Evolutionary conservation across 2,888 invertebrate species (phyloP).

Genomic region (Lasioglossum malachurum): DNA sequence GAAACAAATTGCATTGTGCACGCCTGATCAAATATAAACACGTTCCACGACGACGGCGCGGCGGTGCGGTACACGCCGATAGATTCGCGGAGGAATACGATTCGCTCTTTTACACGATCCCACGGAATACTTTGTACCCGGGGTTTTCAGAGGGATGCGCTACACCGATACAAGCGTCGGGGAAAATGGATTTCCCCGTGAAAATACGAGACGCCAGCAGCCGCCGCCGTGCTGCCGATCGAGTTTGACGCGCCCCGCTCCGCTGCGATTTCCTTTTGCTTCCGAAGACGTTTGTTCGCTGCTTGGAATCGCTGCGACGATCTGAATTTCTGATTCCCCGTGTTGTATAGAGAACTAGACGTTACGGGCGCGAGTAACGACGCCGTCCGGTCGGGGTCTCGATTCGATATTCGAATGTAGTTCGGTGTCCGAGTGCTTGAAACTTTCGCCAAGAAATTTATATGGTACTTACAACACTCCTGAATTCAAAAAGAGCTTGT

Average conservation of each 20-base stretch:
- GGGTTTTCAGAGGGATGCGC: slow-evolving; percentile 30
- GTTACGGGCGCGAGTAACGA: background rate
- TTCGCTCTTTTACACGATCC: slow-evolving; percentile 12
- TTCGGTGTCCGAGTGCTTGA: background rate
- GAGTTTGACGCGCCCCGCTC: slow-evolving; percentile 11
- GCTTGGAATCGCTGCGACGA: slow-evolving; percentile 18
- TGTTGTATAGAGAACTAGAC: background rate
- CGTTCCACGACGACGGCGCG: background rate
- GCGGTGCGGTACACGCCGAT: background rate
- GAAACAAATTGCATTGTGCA: slow-evolving; percentile 6
- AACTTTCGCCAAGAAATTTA: background rate
- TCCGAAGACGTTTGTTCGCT: slow-evolving; percentile 29
- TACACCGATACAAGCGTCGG: background rate
- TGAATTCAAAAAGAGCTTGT: background rate
- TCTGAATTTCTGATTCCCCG: slow-evolving; percentile 46
- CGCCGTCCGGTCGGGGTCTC: background rate
- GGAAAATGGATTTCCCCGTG: slow-evolving; percentile 42
- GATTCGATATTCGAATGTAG: slow-evolving; percentile 26
- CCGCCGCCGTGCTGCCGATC: slow-evolving; percentile 3
- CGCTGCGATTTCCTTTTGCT: slow-evolving; percentile 40
- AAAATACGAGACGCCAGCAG: slow-evolving; percentile 33
- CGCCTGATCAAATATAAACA: slow-evolving; percentile 14
- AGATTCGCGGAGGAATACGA: slow-evolving; percentile 33
- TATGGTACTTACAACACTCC: background rate
- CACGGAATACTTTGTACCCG: slow-evolving; percentile 17